A percentile compares a stretch with the other conserved stretches of the same genome.
Conservation (phyloP, 2,113 vertebrate species). For the Corapipo altera region DNA sequence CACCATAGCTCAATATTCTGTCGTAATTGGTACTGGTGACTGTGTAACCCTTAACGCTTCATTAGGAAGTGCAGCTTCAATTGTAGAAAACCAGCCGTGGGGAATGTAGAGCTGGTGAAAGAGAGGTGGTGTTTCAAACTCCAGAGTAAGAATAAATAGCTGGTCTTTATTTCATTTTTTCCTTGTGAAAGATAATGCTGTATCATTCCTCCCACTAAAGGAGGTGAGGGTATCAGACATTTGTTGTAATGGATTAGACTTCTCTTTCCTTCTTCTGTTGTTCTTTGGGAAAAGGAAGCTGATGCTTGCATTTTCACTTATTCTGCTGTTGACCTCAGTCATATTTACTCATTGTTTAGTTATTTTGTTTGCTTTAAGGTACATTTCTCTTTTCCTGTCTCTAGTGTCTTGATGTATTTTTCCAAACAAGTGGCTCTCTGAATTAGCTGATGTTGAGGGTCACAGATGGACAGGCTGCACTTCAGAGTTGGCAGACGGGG, state of each 20-base stretch:
- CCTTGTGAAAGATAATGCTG: background rate
- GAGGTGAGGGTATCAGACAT: background rate
- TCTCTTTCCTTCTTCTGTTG: background rate
- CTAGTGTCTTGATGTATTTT: background rate
- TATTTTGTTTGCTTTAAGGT: background rate
- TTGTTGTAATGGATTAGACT: background rate
- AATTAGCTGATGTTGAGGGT: background rate
- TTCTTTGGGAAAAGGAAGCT: background rate
- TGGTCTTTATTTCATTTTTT: background rate
- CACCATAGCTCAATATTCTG: background rate
- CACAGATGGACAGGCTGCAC: slow-evolving; percentile 19
- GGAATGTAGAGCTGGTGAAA: background rate
- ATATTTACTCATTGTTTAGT: background rate
- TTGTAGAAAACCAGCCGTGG: background rate
- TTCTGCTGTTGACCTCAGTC: background rate
- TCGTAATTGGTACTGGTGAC: background rate
- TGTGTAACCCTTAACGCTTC: background rate
- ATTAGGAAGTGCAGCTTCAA: background rate
- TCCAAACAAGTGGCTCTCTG: background rate
- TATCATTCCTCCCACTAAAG: background rate
- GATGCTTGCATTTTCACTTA: background rate
- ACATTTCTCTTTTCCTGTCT: background rate
- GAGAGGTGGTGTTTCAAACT: background rate
- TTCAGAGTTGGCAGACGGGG: background rate
- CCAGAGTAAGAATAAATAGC: background rate